Conservation (phyloP, 2,113 vertebrate genomes). For the Heloderma charlesbogerti region DNA sequence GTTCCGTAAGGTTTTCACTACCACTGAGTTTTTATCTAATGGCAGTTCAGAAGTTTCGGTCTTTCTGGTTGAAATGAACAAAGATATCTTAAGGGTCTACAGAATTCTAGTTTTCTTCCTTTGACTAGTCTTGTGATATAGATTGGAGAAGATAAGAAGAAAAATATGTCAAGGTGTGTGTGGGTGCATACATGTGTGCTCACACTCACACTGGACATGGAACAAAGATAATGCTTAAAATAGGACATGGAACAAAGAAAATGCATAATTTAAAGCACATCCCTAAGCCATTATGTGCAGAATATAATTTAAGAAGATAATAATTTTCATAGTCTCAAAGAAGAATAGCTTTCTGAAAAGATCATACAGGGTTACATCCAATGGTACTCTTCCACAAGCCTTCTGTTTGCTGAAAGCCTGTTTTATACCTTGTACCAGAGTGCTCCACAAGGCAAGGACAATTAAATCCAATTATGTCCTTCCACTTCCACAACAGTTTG, state of each 20-base stretch:
- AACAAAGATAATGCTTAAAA: neutral
- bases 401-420: neutral
- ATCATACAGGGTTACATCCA: neutral
- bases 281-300: neutral
- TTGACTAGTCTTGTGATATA: constrained; percentile 17
- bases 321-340: neutral
- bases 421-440: too few relatives aligned
- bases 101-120: constrained; percentile 34
- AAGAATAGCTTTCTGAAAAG: neutral
- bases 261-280: neutral
- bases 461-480: neutral
- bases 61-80: constrained; percentile 54
- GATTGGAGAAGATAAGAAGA: neutral
- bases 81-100: constrained; percentile 41
- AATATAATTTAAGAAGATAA: neutral
- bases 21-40: constrained; percentile 58
- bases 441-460: neutral
- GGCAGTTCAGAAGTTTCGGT: constrained; percentile 40
- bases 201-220: neutral
- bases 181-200: neutral
- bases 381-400: neutral
- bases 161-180: neutral
- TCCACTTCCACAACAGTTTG: neutral
- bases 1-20: constrained; percentile 61
- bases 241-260: neutral